Evolutionary conservation across 2,888 invertebrate genomes (phyloP).

Genomic region (Operophtera brumata): DNA sequence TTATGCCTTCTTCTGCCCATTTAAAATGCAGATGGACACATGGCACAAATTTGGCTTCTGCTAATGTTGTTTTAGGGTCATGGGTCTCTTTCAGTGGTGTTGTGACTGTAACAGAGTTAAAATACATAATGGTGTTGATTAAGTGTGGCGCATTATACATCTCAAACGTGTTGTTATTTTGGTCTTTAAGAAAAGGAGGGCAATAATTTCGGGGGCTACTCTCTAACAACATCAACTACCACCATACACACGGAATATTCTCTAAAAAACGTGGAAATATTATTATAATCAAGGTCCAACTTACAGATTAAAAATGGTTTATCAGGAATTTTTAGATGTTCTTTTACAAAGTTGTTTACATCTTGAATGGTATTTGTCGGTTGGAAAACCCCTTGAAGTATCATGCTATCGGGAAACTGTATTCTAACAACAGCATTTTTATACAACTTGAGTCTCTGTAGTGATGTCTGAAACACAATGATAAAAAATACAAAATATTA

Average conservation of each 20-base stretch:
- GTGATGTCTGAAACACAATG: slow-evolving; percentile 49
- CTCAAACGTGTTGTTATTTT: no score
- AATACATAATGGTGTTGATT: no score
- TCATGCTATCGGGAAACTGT: slow-evolving; percentile 91
- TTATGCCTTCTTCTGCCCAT: slow-evolving; percentile 59
- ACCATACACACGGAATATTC: no score
- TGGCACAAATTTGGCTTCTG: slow-evolving; percentile 89
- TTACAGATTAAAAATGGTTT: slow-evolving; percentile 90
- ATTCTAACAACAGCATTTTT: slow-evolving; percentile 89
- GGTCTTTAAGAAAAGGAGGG: no score
- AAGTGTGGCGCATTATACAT: no score
- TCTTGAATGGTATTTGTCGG: slow-evolving; percentile 87
- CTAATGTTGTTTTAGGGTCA: slow-evolving; percentile 80
- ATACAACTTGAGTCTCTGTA: slow-evolving; percentile 83
- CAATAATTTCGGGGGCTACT: no score
- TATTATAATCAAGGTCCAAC: slow-evolving; percentile 47
- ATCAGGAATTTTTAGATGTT: slow-evolving; percentile 83
- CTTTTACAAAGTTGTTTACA: slow-evolving; percentile 87
- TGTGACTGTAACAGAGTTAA: slow-evolving; percentile 82
- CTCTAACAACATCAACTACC: no score
- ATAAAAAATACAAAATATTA: neutral
- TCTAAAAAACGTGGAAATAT: no score
- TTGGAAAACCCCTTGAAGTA: slow-evolving; percentile 92
- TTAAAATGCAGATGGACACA: slow-evolving; percentile 89
- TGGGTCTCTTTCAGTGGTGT: slow-evolving; percentile 90